These are phyloP conservation scores for Epizoanthus ramosus DNA, from an alignment of 92 coral and sea anemone species.

Conservation along the genomic window DNA sequence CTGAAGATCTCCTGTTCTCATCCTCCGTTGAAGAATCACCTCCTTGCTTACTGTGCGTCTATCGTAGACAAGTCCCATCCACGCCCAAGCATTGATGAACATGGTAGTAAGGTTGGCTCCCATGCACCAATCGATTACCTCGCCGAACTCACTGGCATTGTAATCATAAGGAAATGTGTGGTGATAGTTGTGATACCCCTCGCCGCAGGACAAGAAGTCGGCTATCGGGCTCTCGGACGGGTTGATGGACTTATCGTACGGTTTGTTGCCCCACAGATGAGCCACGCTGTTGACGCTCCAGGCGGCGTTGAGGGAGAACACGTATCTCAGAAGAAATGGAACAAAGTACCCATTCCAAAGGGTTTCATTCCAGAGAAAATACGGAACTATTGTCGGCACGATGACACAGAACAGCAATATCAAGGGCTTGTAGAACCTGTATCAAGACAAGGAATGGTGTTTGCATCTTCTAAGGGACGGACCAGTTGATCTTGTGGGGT, in stretches of 20 bases:
- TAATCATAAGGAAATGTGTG: constrained; percentile 44
- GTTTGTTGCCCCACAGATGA: constrained; percentile 74
- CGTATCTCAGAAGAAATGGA: constrained; percentile 73
- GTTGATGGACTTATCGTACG: constrained; percentile 76
- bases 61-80: constrained; percentile 47
- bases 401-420: constrained; percentile 52
- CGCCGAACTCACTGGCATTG: constrained; percentile 72
- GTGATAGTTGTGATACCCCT: constrained; percentile 81
- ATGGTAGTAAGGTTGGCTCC: constrained; percentile 52
- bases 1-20: constrained; percentile 12
- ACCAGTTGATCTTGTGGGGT: too few relatives aligned
- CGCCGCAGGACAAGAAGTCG: constrained; percentile 56
- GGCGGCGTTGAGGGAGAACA: constrained; percentile 66
- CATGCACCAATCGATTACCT: neutral
- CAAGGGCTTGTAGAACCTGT: constrained; percentile 71
- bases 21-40: constrained; percentile 50
- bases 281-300: constrained; percentile 87
- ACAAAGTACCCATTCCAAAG: constrained; percentile 71
- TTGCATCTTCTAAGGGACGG: too few relatives aligned
- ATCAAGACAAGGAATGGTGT: neutral
- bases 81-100: constrained; percentile 60
- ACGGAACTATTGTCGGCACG: constrained; percentile 67
- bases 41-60: constrained; percentile 47
- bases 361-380: constrained; percentile 76
- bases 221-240: constrained; percentile 72